phyloP scores from a whole-genome alignment of 2,797 vertebrate species.

The Mastacembelus armatus region DNA sequence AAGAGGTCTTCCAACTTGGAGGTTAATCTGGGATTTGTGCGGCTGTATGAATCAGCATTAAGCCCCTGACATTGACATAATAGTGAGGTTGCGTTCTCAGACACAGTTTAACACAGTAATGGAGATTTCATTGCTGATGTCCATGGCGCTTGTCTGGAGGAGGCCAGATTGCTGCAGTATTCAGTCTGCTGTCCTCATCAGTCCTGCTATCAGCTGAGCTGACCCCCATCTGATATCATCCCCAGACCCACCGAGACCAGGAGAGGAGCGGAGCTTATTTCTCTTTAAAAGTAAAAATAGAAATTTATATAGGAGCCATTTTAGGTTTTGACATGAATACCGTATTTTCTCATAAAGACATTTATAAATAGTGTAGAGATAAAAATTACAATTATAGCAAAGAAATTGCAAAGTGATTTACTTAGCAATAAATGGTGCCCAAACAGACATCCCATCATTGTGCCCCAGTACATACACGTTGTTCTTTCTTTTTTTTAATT shows the following conservation, averaged over 20 bases:
- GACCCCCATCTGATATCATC: conserved; percentile 54
- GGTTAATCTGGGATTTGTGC: conserved; percentile 82
- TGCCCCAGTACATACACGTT: background rate
- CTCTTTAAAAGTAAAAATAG: conserved; percentile 16
- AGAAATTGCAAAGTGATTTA: conserved; percentile 26
- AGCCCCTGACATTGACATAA: conserved; percentile 82
- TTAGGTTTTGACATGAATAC: conserved; percentile 7
- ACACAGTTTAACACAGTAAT: conserved; percentile 83
- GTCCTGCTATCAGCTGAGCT: conserved; percentile 61
- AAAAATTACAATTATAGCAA: conserved; percentile 7
- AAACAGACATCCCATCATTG: conserved; percentile 1
- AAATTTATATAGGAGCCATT: conserved; percentile 4
- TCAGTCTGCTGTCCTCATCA: conserved; percentile 72
- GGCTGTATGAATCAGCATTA: conserved; percentile 82
- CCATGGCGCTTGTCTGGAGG: conserved; percentile 65
- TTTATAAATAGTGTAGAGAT: conserved; percentile 11
- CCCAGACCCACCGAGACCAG: conserved; percentile 15
- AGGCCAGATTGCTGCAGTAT: conserved; percentile 59
- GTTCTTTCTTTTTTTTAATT: background rate
- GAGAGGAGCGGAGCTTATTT: conserved; percentile 3
- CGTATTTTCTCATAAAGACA: background rate
- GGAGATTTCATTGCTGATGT: conserved; percentile 83
- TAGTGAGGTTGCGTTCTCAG: conserved; percentile 75
- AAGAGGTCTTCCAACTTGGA: conserved; percentile 62
- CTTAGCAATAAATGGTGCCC: conserved; percentile 11